A percentile compares a stretch with the other conserved stretches of the same genome.
Conservation (phyloP, 2,113 vertebrate species). For the Scolopax mira region DNA sequence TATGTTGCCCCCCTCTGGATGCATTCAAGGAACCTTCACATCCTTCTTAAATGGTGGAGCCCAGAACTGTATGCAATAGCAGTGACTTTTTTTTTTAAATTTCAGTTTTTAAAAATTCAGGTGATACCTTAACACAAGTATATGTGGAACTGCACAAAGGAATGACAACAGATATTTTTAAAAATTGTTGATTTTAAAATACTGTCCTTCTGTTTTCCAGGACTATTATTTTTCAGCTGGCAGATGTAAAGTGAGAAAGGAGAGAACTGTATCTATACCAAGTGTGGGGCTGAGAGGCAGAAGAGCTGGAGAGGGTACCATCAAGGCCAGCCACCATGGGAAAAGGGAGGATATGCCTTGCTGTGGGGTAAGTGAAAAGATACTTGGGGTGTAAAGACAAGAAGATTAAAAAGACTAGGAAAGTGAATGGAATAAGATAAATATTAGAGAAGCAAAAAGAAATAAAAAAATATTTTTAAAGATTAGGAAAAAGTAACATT, state of each 20-base stretch:
- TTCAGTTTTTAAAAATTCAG: background rate
- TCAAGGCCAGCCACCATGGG: background rate
- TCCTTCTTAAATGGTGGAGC: background rate
- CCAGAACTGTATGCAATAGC: background rate
- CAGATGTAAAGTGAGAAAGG: background rate
- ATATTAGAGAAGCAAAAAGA: background rate
- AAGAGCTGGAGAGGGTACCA: background rate
- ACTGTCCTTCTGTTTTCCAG: background rate
- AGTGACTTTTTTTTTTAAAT: background rate
- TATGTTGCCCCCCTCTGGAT: background rate
- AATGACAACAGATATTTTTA: background rate
- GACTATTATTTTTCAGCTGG: background rate
- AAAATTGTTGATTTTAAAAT: background rate
- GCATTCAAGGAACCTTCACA: background rate
- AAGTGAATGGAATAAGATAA: background rate
- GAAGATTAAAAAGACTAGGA: background rate
- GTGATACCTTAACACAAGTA: background rate
- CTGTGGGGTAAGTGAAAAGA: background rate
- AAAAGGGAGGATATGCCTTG: background rate
- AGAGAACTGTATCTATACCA: background rate
- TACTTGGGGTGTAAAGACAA: background rate
- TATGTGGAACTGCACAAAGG: background rate
- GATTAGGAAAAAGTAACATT: background rate
- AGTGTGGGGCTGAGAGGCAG: background rate
- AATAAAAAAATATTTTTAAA: background rate